A percentile compares a stretch with the other conserved stretches of the same genome.
Conservation (phyloP, 1,140 invertebrate species). For the Drosophila bipectinata region DNA sequence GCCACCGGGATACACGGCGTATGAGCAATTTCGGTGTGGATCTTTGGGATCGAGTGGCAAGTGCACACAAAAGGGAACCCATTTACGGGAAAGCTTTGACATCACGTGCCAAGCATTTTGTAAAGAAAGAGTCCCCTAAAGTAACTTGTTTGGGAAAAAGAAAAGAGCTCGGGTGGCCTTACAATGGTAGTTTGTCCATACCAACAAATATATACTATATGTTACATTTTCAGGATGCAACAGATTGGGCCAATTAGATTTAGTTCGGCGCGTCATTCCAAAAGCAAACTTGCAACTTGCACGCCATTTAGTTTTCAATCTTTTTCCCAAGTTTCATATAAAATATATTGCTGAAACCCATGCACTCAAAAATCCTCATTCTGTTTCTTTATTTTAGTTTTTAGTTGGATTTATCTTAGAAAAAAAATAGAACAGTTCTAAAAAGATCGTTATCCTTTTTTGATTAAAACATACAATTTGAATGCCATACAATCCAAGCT, state of each 20-base stretch:
- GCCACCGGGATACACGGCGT: neutral
- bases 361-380: slow-evolving; percentile 3
- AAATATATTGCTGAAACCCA: slow-evolving; percentile 8
- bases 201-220: slow-evolving; percentile 1
- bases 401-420: neutral
- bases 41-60: neutral
- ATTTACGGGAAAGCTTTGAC: slow-evolving; percentile 11
- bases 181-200: slow-evolving; percentile 8
- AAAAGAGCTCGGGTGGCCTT: neutral
- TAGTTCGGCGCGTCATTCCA: slow-evolving; percentile 16
- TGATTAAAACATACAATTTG: neutral
- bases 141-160: neutral
- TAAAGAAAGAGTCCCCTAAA: neutral
- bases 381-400: neutral
- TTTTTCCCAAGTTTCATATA: neutral
- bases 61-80: neutral
- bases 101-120: slow-evolving; percentile 30
- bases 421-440: too few relatives aligned
- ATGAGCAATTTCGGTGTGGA: slow-evolving; percentile 13
- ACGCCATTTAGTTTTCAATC: slow-evolving; percentile 26
- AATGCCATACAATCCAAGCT: neutral
- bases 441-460: neutral
- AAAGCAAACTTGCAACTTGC: slow-evolving; percentile 14
- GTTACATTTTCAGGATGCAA: slow-evolving; percentile 10
- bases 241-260: slow-evolving; percentile 32